Base-by-base conservation (phyloP, 92 coral and sea anemone genomes). In the Bergia puertoricense region DNA sequence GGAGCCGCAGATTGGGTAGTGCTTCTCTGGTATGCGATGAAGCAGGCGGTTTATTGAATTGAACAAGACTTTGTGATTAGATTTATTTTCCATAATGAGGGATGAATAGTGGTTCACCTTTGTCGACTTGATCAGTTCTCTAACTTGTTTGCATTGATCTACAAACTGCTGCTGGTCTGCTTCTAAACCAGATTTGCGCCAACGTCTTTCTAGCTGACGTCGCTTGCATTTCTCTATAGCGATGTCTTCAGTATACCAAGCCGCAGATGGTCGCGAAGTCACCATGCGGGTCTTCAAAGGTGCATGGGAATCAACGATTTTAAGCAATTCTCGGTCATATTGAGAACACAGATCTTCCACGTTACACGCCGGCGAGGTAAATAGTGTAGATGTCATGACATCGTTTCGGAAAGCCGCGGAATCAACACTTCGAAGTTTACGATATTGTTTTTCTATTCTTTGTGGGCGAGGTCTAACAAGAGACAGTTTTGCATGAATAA, bases 151-250 rank as follows among this genome's bases (percentile, higher is more conserved):
- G 30, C 30, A 30, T 0, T 30, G 30, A 30, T 30, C 30, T 30
- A 30, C 30, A 30, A 30, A 30, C 30, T 30, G 30, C 30, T 30
- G 30, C 30, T 30, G 0, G 30, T 30, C 30, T 30, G 30, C 30
- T 30, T 30, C 30, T 30, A 30, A 30, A 40, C 72, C 66, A 85
- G 85, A 85, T 57, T 85, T 85, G 50, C 88, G 69, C 88, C 88
- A 85, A 68, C 85, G 57, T 46, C 88, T 85, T 85, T 85, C 88
- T 42, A 85, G 81, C 66, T 80, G 85, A 80, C 85, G 85, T 43
- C 85, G 85, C 66, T 80, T 80, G 85, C 85, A 50, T 80, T 80
- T 80, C 85, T 80, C 85, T 3, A 43, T 80, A 18, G 85, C 85
- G 37, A 80, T 80, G 41, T 85, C 81, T 41, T 85, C 65, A 85